Base-by-base conservation (phyloP, 1,140 invertebrate species). In the Ostrea denselamellosa region DNA sequence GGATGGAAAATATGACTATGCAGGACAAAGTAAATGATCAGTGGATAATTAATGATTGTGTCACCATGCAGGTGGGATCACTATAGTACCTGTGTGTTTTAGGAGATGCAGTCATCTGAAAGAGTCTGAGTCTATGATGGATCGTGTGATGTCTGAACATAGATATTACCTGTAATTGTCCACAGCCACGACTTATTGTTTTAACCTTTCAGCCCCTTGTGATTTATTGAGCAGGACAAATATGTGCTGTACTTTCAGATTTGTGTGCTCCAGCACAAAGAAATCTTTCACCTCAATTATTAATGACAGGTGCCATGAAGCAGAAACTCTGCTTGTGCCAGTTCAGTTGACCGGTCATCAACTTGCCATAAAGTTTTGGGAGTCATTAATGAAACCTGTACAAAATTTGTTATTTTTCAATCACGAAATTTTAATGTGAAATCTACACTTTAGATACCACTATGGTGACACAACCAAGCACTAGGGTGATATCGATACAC, bases 181-280 rank as follows among this genome's bases (percentile, higher is more conserved):
- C 82, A 83, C 44, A 53, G 19, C 82, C n/a, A 22, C 9, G 52
- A 83, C 82, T 83, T 54, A 83, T 52, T 83, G 44, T 83, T 54
- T 83, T 83, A 53, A 54, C 52, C 52, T 83, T 83, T 83, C 44
- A 83, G 44, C 82, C 52, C 44, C 52, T 53, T 53, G 22, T 83
- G 82, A 83, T 83, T 83, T 83, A 83, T 83, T 83, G 82, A 54
- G 82, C 52, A 52, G 44, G 82, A 83, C 82, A 83, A 83, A 83
- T 83, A 83, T 54, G 82, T 52, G 52, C 82, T 53, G 44, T 83
- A 52, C 44, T 83, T 83, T 83, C 52, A 83, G 44, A 83, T 53
- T 44, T 77, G 68, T 77, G 52, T 83, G 52, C 52, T 54, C 82
- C 44, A 83, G 82, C 44, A 83, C 44, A 83, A 54, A 83, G 82